Evolutionary conservation across 2,888 invertebrate species (phyloP).

Genomic region (Drosophila niveifrons): DNA sequence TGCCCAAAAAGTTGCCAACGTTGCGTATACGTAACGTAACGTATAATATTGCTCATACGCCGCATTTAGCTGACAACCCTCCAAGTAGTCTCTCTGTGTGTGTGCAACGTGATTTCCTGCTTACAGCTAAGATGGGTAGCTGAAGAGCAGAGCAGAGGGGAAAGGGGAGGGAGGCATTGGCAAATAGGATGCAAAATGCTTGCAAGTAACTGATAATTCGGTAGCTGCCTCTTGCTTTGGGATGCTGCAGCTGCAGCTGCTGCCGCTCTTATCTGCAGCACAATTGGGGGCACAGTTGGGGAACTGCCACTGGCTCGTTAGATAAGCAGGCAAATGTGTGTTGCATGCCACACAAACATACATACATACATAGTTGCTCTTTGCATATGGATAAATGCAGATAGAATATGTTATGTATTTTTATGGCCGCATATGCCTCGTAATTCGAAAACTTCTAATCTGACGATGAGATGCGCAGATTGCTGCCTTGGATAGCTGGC

Average conservation of each 20-base stretch:
- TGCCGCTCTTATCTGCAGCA: slow-evolving; percentile 42
- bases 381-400: neutral
- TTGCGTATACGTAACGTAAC: slow-evolving; percentile 71
- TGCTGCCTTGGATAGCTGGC: neutral
- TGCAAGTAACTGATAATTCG: slow-evolving; percentile 82
- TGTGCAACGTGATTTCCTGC: slow-evolving; percentile 76
- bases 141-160: neutral
- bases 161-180: slow-evolving; percentile 11
- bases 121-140: slow-evolving; percentile 32
- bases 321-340: slow-evolving; percentile 61
- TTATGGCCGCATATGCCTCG: slow-evolving; percentile 47
- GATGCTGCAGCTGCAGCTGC: neutral
- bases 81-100: slow-evolving; percentile 16
- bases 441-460: slow-evolving; percentile 64
- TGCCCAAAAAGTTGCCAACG: slow-evolving; percentile 60
- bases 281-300: slow-evolving; percentile 37
- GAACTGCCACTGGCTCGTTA: slow-evolving; percentile 42
- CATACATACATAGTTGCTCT: neutral
- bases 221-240: slow-evolving; percentile 24
- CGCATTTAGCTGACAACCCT: slow-evolving; percentile 53
- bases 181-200: slow-evolving; percentile 81
- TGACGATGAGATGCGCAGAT: slow-evolving; percentile 53
- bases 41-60: slow-evolving; percentile 76
- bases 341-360: slow-evolving; percentile 6
- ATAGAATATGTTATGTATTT: slow-evolving; percentile 24